Evolutionary conservation across 2,113 vertebrate species (phyloP), one percentile per base, ranked within the genome.

Genomic region (Nothoprocta perdicaria): DNA sequence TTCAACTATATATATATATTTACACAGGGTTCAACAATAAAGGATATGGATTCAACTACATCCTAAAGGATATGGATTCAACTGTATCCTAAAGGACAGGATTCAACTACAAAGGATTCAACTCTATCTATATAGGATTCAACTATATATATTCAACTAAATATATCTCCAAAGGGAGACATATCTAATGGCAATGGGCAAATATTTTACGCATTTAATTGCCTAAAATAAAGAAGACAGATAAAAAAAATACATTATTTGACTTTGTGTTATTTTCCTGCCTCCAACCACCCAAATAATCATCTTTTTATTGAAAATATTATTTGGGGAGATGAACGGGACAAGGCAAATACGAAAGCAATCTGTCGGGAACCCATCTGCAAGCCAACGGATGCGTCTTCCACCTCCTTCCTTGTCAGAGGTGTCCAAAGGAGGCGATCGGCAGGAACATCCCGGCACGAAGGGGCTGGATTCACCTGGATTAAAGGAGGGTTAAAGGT

Each of bases 341-440:
- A 7, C 63, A 48, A 40, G 55, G 5, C 50, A 10, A 33, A 38
- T 2, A 18, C 2, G 35, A 53, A 50, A 46, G 3, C 72, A 78
- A 67, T 12, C 8, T n/a, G 43, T 12, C 3, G 43, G 50, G 19
- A 45, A 14, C 0, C 1, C 1, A 4, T 19, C n/a, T 16, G 65
- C 15, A 1, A 2, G 63, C 21, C 66, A 55, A 0, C 4, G 40
- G 43, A 31, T 10, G 0, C 0, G 9, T 6, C 33, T 15, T 35
- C 22, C 3, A 7, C 0, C 65, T 45, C 60, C 5, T 14, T 27
- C 58, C 40, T 33, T 55, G 14, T 29, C 0, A 0, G 16, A 23
- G 1, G 3, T 19, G 10, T 68, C 58, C 18, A 23, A 33, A 62
- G 26, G 5, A 62, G 1, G 43, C 2, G 1, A 43, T 58, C 4